Evolutionary conservation across 2,888 invertebrate genomes (phyloP), one percentile per base, ranked within the genome.

Genomic region (Melinopterus prodromus): DNA sequence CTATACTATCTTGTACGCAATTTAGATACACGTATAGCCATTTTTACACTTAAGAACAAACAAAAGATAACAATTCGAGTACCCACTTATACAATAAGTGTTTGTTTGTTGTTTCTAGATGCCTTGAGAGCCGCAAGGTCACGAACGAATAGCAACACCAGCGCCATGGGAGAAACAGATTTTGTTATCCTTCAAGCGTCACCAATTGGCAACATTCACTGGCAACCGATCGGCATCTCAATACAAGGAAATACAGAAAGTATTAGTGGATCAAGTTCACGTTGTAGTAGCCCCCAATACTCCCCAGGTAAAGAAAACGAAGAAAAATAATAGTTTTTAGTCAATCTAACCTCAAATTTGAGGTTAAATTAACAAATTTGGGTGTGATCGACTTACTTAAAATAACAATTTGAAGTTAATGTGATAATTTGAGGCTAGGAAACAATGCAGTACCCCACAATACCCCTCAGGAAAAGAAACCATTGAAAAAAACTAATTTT

Each of bases 101-200:
- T 53, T 53, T 53, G 53, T 9, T 53, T 78, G 70, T 82, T 78
- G 79, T 81, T 78, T 75, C 72, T 81, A 80, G 80, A 83, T 80
- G 77, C 78, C 75, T 80, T 80, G 77, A 81, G 78, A 78, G 72
- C 69, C 16, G 70, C 70, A 80, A 88, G 89, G 70, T 87, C 88
- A 76, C 88, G 90, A 79, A 89, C 90, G 16, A 87, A 88, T 85
- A 89, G 88, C 84, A 53, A 7, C 9, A 86, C 86, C 9, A 84
- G 86, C 78, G 88, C 89, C 16, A 84, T 86, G 76, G 90, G 89
- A 76, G 92, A 92, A 83, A 91, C 91, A 36, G 91, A 92, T 84
- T 91, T 90, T 84, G 91, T 92, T 80, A 86, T 92, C 75, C 89
- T 92, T 78, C 91, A 91, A 86, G 88, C 91, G 2, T 91, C 90